Evolutionary conservation across 64 coral and sea anemone species (phyloP), one percentile per base, ranked within the genome.

Genomic region (Montipora capricornis): DNA sequence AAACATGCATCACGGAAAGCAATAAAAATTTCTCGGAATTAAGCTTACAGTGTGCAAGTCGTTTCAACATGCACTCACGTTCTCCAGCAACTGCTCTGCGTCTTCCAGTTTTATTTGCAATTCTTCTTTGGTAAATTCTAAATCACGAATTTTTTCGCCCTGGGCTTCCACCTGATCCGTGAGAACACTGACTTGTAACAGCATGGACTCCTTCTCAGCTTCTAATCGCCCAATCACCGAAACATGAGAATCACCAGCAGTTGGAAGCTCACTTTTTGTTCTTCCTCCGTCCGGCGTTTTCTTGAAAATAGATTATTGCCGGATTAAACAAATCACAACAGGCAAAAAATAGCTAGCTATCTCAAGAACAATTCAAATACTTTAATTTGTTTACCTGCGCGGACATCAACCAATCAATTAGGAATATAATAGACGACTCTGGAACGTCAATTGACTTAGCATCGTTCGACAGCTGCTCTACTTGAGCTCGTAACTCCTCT

Each of bases 101-200:
- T 98, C 96, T 76, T 98, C 96, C 19, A 75, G 47, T 90, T 95
- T 98, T 67, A 98, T 98, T 73, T 93, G 95, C 75, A 93, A 79
- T 37, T 98, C 96, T 80, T 98, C 96, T 60, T 95, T 89, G 44
- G 92, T 98, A 90, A 98, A 98, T 68, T 98, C 96, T 9, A 98
- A 52, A 76, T 98, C 96, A 13, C 96, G 80, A 22, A 98, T 98
- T 87, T 98, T 98, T 49, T 98, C 96, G 24, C 96, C 96, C 89
- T 98, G 96, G 76, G 96, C 96, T 87, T 98, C 96, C 22, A 98
- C 96, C 44, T 98, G 96, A 87, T 98, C 96, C 26, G 96, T 95
- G 24, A 98, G 84, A 14, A 98, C 96, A 64, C 96, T 98, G 10
- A 98, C 96, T 95, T 98, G 96, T 17, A 98, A 78, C 66, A 98